Evolutionary conservation across 2,797 vertebrate genomes (phyloP), one percentile per base, ranked within the genome.

Genomic region (Sphaeramia orbicularis): DNA sequence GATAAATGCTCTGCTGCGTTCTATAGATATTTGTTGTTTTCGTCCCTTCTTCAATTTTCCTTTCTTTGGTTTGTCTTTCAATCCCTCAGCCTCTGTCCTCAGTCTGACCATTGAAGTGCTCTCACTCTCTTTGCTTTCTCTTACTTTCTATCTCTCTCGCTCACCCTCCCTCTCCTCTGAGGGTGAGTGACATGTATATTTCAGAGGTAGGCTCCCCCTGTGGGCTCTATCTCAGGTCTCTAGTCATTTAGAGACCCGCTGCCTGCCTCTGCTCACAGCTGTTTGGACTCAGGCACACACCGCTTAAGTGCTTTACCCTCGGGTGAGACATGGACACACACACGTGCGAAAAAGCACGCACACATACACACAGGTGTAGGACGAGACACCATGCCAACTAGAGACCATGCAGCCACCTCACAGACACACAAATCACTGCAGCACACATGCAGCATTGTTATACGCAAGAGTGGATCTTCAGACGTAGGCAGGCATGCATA

Each of bases 271-370:
- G 89, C 88, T 89, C 90, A 92, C 93, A 94, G 92, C 91, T 95
- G 94, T 93, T 94, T 93, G 91, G 92, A 93, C 89, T 93, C 89
- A 91, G 92, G 93, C 94, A 45, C 89, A 89, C 87, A 87, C 64
- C 45, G 76, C 93, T 92, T 93, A 94, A 94, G 92, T 92, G 93
- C 91, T 94, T 94, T 94, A 92, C 92, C 91, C 93, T 80, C 85
- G 86, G 89, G 91, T 91, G 85, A 86, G 80, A 91, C 87, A 92
- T 53, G 13, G 62, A 75, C 87, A 79, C 78, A 79, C 44, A 27
- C 15, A 54, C 32, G 8, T 65, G 69, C 65, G 71, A 57, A 67
- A 71, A 71, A 78, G 32, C 7, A 35, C 6, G 13, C 4, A 56
- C 57, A 55, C 68, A 65, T 54, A 57, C 67, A 70, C 61, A 65